Conservation (phyloP, 2,888 invertebrate genomes). For the Ptilodon capucinus region DNA sequence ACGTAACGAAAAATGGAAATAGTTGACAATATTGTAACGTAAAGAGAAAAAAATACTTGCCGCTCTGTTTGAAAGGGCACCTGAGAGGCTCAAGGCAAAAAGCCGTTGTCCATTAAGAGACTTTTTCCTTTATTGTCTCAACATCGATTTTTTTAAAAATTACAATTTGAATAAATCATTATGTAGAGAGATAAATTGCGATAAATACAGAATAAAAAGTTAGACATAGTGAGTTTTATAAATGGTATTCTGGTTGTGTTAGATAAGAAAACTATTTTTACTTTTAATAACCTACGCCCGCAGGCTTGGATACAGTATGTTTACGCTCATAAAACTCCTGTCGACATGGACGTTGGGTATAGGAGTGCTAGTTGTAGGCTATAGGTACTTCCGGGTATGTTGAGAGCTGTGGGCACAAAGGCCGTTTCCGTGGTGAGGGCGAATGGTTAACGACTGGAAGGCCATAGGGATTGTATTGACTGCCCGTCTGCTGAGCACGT, state of each 20-base stretch:
- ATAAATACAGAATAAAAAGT: no score
- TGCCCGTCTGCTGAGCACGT: conserved; percentile 7
- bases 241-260: no score
- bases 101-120: neutral
- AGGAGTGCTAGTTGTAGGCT: conserved; percentile 24
- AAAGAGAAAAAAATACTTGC: neutral
- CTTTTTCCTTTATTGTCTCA: no score
- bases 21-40: conserved; percentile 22
- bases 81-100: neutral
- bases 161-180: no score
- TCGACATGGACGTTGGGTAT: conserved; percentile 10
- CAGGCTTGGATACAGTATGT: neutral
- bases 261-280: no score
- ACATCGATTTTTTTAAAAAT: no score
- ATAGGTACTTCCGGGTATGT: conserved; percentile 13
- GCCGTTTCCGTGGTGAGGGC: conserved; percentile 14
- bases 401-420: conserved; percentile 7
- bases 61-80: no score
- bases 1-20: conserved; percentile 33
- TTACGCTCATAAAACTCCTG: conserved; percentile 23
- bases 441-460: conserved; percentile 27
- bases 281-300: neutral
- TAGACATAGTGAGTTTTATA: no score
- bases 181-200: no score
- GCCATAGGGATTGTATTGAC: conserved; percentile 16